These are phyloP conservation scores for Sebastes iracundus DNA, from an alignment of 2,797 vertebrate genomes.

Conservation along the genomic window DNA sequence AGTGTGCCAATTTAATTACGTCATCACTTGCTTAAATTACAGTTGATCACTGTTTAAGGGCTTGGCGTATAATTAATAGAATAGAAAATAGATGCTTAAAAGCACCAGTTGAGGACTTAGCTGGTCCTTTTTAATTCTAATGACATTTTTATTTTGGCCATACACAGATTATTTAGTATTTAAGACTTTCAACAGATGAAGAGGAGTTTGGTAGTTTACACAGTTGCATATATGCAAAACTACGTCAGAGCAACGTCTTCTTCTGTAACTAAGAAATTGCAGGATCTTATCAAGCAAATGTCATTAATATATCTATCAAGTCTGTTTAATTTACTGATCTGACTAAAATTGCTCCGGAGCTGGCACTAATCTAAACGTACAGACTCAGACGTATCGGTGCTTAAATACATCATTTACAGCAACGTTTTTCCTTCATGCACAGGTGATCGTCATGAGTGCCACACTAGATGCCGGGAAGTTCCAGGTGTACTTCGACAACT, in stretches of 20 bases:
- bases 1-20: neutral
- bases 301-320: neutral
- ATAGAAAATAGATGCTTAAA: neutral
- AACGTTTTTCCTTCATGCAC: neutral
- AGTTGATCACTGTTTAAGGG: neutral
- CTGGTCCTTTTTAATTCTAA: neutral
- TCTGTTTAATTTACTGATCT: neutral
- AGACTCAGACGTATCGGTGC: too few species aligned
- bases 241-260: neutral
- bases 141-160: neutral
- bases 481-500: conserved; percentile 98
- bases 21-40: neutral
- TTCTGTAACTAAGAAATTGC: neutral
- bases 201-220: neutral
- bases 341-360: neutral
- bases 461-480: conserved; percentile 98
- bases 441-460: conserved; percentile 99
- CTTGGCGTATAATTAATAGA: neutral
- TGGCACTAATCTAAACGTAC: neutral
- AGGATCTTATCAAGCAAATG: neutral
- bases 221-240: neutral
- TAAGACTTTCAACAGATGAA: neutral
- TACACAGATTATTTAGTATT: neutral
- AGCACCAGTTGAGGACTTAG: neutral
- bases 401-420: neutral